A percentile compares a stretch with the other conserved stretches of the same genome.
These are phyloP conservation scores for Parasteatoda tepidariorum DNA, from an alignment of 1,140 invertebrate genomes.

Conservation along the genomic window DNA sequence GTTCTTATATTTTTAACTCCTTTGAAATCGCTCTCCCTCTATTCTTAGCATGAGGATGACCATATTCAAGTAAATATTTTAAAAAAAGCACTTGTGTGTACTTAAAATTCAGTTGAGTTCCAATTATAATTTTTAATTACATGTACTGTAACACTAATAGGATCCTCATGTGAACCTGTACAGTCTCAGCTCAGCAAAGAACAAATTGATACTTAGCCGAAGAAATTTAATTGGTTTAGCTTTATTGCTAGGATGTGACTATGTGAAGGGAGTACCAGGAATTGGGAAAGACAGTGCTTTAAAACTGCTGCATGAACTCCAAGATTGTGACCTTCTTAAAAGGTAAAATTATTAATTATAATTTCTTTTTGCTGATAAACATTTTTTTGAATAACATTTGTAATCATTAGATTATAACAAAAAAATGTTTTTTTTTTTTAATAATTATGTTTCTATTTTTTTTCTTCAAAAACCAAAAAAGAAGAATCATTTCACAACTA, in stretches of 20 bases:
- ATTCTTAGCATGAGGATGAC: too few relatives aligned
- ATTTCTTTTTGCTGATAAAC: background rate
- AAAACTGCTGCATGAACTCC: slow-evolving; percentile 76
- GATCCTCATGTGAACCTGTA: slow-evolving; percentile 82
- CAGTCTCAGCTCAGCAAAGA: slow-evolving; percentile 75
- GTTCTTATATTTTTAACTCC: too few relatives aligned
- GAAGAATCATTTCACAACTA: background rate
- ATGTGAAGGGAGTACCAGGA: slow-evolving; percentile 80
- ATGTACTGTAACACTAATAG: too few relatives aligned
- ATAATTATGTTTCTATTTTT: background rate
- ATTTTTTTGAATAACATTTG: background rate
- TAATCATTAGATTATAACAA: background rate
- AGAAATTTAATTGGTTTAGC: slow-evolving; percentile 87
- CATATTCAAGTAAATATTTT: too few relatives aligned
- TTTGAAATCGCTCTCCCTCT: too few relatives aligned
- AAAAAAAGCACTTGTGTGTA: too few relatives aligned
- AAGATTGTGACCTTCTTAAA: slow-evolving; percentile 6
- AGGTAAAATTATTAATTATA: background rate
- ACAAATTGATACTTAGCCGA: slow-evolving; percentile 75
- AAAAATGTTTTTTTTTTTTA: background rate
- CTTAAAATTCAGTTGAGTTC: too few relatives aligned
- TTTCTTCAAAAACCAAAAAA: background rate
- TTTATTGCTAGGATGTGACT: slow-evolving; percentile 88
- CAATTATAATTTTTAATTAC: too few relatives aligned
- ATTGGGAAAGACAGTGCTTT: slow-evolving; percentile 82